Percentiles rank a stretch among this genome's conserved stretches.
These are phyloP conservation scores for Trichogramma evanescens DNA, from an alignment of 2,888 invertebrate genomes.

Conservation along the genomic window DNA sequence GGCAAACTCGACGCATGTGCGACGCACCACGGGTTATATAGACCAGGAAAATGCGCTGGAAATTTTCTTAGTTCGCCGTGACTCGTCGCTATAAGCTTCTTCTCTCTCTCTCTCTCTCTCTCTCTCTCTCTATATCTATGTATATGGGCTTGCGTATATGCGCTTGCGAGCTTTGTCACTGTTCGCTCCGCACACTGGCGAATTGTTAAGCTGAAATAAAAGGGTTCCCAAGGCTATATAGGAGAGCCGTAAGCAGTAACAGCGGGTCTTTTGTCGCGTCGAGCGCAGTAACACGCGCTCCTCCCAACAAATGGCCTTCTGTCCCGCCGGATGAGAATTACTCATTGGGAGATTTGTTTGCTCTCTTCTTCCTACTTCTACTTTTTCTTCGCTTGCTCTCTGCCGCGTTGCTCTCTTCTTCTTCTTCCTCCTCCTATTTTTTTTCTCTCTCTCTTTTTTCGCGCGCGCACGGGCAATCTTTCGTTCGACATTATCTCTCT, in stretches of 20 bases:
- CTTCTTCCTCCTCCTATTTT: not conserved
- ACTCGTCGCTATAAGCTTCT: too few relatives aligned
- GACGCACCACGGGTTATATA: not conserved
- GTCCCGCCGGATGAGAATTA: slow-evolving; percentile 1
- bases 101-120: not conserved
- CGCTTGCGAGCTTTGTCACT: too few relatives aligned
- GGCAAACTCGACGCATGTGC: not conserved
- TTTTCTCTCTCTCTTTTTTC: not conserved
- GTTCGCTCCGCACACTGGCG: too few relatives aligned
- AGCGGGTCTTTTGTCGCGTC: slow-evolving; percentile 8
- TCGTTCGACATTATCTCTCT: too few relatives aligned
- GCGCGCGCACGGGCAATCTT: too few relatives aligned
- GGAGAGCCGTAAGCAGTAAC: too few relatives aligned
- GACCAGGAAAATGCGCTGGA: not conserved
- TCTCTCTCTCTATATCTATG: not conserved
- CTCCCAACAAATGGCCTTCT: not conserved
- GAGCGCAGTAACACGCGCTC: too few relatives aligned
- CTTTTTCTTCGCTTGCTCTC: too few relatives aligned
- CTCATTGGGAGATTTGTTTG: slow-evolving; percentile 15
- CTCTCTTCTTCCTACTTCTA: not conserved
- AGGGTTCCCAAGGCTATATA: too few relatives aligned
- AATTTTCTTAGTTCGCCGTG: not conserved
- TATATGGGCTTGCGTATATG: too few relatives aligned
- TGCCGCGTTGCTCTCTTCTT: not conserved
- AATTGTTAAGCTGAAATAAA: too few relatives aligned